Percentiles rank a stretch among this genome's conserved stretches.
Conservation (phyloP, 2,113 vertebrate genomes). For the Rhinoderma darwinii region DNA sequence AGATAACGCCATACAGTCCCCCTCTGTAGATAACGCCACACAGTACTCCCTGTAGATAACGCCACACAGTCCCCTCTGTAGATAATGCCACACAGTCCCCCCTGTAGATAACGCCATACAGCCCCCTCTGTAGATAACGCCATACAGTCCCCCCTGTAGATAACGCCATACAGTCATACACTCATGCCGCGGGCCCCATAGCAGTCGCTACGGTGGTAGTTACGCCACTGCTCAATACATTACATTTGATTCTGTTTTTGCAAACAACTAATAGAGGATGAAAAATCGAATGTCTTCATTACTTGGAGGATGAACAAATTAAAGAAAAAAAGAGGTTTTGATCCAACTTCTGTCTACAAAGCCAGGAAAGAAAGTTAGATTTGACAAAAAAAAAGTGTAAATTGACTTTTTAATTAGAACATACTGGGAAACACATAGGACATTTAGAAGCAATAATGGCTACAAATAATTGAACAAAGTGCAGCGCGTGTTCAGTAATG, state of each 20-base stretch:
- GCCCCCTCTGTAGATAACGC: too few relatives aligned
- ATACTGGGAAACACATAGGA: not conserved
- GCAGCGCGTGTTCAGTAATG: conserved; percentile 12
- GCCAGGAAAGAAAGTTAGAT: not conserved
- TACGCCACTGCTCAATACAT: too few relatives aligned
- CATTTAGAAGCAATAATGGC: not conserved
- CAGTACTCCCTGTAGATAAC: too few relatives aligned
- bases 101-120: too few relatives aligned
- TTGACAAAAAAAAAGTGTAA: conserved; percentile 4
- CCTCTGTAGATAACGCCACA: too few relatives aligned
- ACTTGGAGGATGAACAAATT: not conserved
- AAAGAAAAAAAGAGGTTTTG: not conserved
- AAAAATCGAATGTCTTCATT: not conserved
- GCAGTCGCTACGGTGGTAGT: too few relatives aligned
- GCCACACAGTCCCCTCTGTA: too few relatives aligned
- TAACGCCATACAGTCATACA: too few relatives aligned
- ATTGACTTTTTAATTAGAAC: conserved; percentile 40
- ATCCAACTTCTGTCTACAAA: not conserved
- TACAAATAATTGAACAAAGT: conserved; percentile 26
- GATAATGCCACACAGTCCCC: too few relatives aligned
- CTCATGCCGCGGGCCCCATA: too few relatives aligned
- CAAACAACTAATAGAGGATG: not conserved
- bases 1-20: too few relatives aligned
- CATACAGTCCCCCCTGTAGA: too few relatives aligned
- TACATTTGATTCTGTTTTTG: not conserved